A percentile compares a stretch with the other conserved stretches of the same genome.
phyloP scores from a whole-genome alignment of 2,888 invertebrate species.

The Papilio demoleus region DNA sequence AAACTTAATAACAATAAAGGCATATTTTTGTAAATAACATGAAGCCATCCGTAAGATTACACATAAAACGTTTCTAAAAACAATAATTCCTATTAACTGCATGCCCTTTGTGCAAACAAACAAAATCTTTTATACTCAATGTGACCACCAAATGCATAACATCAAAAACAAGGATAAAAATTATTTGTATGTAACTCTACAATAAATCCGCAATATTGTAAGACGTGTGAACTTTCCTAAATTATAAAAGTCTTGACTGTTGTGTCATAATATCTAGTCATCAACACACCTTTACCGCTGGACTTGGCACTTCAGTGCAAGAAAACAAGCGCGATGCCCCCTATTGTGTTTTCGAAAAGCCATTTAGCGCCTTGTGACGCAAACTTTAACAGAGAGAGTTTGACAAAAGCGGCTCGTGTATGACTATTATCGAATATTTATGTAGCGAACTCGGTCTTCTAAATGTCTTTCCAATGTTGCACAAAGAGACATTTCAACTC shows the following conservation, averaged over 20 bases:
- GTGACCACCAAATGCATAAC: not conserved
- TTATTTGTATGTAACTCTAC: not conserved
- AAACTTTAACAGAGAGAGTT: slow-evolving; percentile 57
- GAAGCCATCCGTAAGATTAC: no score
- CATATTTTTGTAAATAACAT: no score
- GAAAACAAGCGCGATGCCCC: slow-evolving; percentile 33
- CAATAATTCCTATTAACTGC: no score
- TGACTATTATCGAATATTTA: slow-evolving; percentile 44
- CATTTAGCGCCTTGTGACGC: slow-evolving; percentile 57
- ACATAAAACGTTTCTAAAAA: no score
- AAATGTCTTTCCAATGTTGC: not conserved
- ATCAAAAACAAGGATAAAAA: not conserved
- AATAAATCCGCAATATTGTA: slow-evolving; percentile 1
- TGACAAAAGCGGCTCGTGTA: slow-evolving; percentile 51
- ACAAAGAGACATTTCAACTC: not conserved
- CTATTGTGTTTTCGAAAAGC: slow-evolving; percentile 37
- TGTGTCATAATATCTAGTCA: slow-evolving; percentile 33
- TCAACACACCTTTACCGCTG: slow-evolving; percentile 2
- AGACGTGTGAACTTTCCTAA: slow-evolving; percentile 32
- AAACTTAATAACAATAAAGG: no score
- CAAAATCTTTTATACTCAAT: not conserved
- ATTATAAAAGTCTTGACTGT: slow-evolving; percentile 31
- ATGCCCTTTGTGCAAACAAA: not conserved
- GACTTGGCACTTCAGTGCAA: slow-evolving; percentile 18
- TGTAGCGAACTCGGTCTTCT: slow-evolving; percentile 17